These are phyloP conservation scores for Leuciscus waleckii DNA, from an alignment of 2,797 vertebrate species.

Conservation along the genomic window DNA sequence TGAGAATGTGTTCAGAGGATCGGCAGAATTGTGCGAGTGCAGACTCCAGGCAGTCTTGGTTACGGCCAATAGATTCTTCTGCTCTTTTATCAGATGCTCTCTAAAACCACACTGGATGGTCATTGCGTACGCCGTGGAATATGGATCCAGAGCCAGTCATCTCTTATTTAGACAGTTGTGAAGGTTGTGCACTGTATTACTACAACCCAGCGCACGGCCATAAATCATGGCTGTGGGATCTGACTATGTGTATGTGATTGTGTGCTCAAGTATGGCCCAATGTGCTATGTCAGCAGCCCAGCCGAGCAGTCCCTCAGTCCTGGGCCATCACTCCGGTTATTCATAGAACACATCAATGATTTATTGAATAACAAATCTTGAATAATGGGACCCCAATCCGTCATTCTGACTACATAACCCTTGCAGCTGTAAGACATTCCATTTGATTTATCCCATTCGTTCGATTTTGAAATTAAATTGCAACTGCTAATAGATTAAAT, in stretches of 20 bases:
- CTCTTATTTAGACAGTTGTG: conserved; percentile 38
- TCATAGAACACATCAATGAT: conserved; percentile 82
- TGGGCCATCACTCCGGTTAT: conserved; percentile 76
- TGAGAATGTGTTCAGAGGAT: neutral
- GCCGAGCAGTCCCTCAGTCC: conserved; percentile 54
- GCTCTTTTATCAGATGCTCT: conserved; percentile 23
- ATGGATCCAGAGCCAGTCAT: conserved; percentile 38
- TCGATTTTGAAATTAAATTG: conserved; percentile 72
- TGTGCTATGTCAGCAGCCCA: conserved; percentile 62
- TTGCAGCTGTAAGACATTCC: conserved; percentile 62
- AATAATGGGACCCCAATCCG: conserved; percentile 78
- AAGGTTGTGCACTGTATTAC: conserved; percentile 48
- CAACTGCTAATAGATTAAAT: conserved; percentile 66
- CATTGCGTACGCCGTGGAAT: conserved; percentile 9
- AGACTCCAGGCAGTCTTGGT: neutral
- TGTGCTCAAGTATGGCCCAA: conserved; percentile 53
- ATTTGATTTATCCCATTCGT: conserved; percentile 69
- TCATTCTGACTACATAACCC: conserved; percentile 69
- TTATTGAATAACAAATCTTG: conserved; percentile 82
- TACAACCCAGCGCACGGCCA: conserved; percentile 36
- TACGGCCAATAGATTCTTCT: conserved; percentile 1
- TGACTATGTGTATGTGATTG: conserved; percentile 35
- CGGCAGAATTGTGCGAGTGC: neutral
- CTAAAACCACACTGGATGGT: conserved; percentile 17
- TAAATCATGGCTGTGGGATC: conserved; percentile 52